Base-by-base conservation (phyloP, 2,888 invertebrate species). In the Caenorhabditis zanzibari region DNA sequence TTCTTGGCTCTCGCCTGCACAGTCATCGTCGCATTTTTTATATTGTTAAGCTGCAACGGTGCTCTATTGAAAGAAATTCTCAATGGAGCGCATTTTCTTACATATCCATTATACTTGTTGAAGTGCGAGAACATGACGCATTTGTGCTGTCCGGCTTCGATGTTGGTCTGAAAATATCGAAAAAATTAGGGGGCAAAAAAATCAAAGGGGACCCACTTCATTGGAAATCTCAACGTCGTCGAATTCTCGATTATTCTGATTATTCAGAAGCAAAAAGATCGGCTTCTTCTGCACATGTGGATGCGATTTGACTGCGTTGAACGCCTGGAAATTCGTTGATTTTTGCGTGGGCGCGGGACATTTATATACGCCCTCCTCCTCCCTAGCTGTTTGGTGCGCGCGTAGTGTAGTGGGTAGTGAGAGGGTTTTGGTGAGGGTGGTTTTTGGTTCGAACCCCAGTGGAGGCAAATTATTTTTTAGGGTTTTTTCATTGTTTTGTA, bases 191-290 rank as follows among this genome's bases (percentile, higher is more conserved):
- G 32, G 32, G 32, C 32, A 47, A 28, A 1, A 64, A 16, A 7
- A 22, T 2, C 0, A 9, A 19, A n/a, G n/a, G n/a, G n/a, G n/a
- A 47, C 75, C 63, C 41, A 85, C 86, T 44, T 47, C 61, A 26
- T 85, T 84, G 6, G 85, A 68, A 16, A 87, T 79, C 35, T 87
- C 87, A n/a, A 87, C 84, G 54, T 87, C 87, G 44, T 87, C 87
- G 12, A 86, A 52, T 47, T 84, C 81, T 26, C 76, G 66, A 41
- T 82, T 82, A 71, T 89, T 88, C 69, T 85, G 86, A 72, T 91
- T 90, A 73, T 91, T 91, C 35, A 91, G 69, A 56, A 91, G 76
- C 41, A 91, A 84, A 19, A 91, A 81, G 10, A 91, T 82, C 1
- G 91, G 91, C 64, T 91, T 90, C 44, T 85, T 85, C 7, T 64